Conservation (phyloP, 2,797 vertebrate genomes). For the Chromis chromis region DNA sequence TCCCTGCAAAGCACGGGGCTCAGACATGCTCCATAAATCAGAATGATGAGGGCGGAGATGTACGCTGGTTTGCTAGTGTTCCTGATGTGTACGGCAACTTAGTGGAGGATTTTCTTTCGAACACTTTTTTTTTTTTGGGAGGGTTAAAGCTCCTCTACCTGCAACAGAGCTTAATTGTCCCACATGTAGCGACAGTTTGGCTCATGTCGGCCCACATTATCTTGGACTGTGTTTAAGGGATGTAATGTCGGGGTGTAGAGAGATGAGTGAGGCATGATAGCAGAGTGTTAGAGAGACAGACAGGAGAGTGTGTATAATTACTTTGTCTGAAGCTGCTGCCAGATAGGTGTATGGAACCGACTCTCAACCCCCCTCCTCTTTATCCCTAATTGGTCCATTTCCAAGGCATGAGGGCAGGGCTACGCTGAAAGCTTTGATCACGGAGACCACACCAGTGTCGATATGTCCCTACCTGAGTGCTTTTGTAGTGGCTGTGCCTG, state of each 20-base stretch:
- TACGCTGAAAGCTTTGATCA: constrained; percentile 80
- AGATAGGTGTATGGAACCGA: constrained; percentile 67
- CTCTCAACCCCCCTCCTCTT: constrained; percentile 47
- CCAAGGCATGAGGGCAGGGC: constrained; percentile 77
- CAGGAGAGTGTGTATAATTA: constrained; percentile 79
- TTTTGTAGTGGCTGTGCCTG: constrained; percentile 76
- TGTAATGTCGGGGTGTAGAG: constrained; percentile 75
- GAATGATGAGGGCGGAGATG: constrained; percentile 21
- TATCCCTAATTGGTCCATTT: constrained; percentile 79
- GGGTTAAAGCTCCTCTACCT: constrained; percentile 14
- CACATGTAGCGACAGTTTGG: constrained; percentile 69
- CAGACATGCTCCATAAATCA: constrained; percentile 55
- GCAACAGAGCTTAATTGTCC: constrained; percentile 53
- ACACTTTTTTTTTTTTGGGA: constrained; percentile 11
- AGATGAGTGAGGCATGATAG: constrained; percentile 76
- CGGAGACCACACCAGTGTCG: constrained; percentile 73
- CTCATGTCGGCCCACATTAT: constrained; percentile 62
- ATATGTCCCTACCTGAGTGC: constrained; percentile 78
- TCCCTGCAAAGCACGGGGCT: constrained; percentile 10
- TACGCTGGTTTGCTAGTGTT: background rate
- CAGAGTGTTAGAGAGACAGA: constrained; percentile 66
- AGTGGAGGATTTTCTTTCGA: constrained; percentile 26
- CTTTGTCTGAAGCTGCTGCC: constrained; percentile 76
- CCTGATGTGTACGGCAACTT: constrained; percentile 30
- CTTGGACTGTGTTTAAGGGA: constrained; percentile 67